Percentiles rank a stretch among this genome's conserved stretches.
phyloP scores from a whole-genome alignment of 2,797 vertebrate genomes.

The Gadopsis bispinosus region DNA sequence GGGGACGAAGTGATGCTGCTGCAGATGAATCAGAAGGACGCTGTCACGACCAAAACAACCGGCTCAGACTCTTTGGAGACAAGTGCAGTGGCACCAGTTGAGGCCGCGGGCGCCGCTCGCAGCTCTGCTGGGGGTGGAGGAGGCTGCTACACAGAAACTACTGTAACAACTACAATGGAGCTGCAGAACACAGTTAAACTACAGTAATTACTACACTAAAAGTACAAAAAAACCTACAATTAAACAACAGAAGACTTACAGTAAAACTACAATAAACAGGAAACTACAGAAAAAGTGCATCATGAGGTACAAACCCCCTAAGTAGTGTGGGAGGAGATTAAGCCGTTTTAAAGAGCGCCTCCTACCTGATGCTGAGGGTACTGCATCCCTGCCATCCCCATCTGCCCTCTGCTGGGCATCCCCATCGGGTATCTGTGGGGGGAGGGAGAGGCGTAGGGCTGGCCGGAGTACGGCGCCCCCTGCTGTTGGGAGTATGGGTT shows the following conservation, averaged over 20 bases:
- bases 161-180: no score
- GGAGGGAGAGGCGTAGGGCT: constrained; percentile 88
- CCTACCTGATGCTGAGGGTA: constrained; percentile 94
- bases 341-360: background rate
- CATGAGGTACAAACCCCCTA: background rate
- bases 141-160: background rate
- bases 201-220: no score
- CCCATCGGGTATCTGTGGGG: constrained; percentile 91
- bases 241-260: no score
- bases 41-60: background rate
- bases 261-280: no score
- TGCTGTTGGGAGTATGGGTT: constrained; percentile 91
- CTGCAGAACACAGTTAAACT: no score
- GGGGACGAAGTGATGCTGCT: background rate
- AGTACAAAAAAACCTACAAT: no score
- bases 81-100: background rate
- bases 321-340: background rate
- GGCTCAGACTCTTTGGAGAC: background rate
- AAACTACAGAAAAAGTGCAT: background rate
- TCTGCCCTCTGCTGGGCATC: constrained; percentile 89
- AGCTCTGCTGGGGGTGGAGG: background rate
- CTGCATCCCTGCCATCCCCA: constrained; percentile 91
- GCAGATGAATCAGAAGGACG: constrained; percentile 25
- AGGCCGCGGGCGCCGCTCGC: background rate
- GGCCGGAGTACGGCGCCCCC: constrained; percentile 88